A percentile compares a stretch with the other conserved stretches of the same genome.
These are phyloP conservation scores for Lethenteron reissneri DNA, from an alignment of 2,113 vertebrate genomes.

Conservation along the genomic window DNA sequence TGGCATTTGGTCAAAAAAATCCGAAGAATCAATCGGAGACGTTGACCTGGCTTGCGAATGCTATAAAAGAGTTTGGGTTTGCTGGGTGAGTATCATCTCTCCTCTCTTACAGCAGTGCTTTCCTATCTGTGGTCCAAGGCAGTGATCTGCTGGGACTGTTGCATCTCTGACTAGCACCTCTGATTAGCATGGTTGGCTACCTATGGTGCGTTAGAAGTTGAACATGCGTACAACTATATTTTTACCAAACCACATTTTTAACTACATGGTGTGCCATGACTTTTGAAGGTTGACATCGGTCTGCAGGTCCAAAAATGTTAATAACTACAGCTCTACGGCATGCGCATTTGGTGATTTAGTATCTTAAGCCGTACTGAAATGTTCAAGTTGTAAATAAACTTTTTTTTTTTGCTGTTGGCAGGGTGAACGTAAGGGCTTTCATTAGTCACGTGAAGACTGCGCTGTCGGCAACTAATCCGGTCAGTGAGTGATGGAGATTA, in stretches of 20 bases:
- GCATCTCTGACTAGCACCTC: too few relatives aligned
- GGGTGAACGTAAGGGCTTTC: constrained; percentile 85
- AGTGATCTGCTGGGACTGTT: too few relatives aligned
- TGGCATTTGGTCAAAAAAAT: constrained; percentile 86
- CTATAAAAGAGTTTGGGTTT: constrained; percentile 97
- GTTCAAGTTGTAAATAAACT: background rate
- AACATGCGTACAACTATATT: too few relatives aligned
- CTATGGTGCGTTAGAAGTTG: too few relatives aligned
- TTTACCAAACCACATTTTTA: background rate
- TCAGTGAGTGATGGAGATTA: constrained; percentile 22
- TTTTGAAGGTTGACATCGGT: background rate
- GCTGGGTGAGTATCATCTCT: constrained; percentile 34
- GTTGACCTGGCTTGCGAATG: constrained; percentile 76
- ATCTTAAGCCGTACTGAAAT: too few relatives aligned
- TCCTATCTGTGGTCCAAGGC: too few relatives aligned
- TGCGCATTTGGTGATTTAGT: too few relatives aligned
- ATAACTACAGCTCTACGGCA: too few relatives aligned
- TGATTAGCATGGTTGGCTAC: too few relatives aligned
- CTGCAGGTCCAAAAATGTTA: too few relatives aligned
- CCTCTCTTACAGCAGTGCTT: too few relatives aligned
- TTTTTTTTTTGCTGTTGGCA: constrained; percentile 16
- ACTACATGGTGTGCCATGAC: background rate
- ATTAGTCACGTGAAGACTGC: constrained; percentile 92
- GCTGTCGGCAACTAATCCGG: constrained; percentile 80
- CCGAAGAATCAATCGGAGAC: constrained; percentile 94